Percentiles rank a stretch among this genome's conserved stretches.
Conservation (phyloP, 2,113 vertebrate genomes). For the Pelecanoides urinatrix region DNA sequence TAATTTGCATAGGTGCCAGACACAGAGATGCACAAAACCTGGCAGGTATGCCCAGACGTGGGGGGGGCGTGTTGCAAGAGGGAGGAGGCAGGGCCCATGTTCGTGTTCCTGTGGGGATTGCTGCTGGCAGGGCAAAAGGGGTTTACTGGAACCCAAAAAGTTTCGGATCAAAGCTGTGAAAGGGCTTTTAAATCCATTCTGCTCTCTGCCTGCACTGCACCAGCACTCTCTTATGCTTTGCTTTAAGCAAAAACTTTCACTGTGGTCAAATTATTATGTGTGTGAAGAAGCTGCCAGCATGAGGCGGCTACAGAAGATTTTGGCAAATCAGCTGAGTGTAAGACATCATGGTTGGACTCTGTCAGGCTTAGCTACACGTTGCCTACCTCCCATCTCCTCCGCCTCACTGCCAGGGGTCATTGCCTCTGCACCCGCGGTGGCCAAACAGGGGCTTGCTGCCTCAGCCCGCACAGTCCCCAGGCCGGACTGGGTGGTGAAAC, state of each 20-base stretch:
- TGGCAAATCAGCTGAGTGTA: neutral
- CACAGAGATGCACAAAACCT: slow-evolving; percentile 6
- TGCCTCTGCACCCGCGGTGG: neutral
- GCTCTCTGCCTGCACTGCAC: neutral
- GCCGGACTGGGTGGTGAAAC: accelerated
- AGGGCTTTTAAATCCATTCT: neutral
- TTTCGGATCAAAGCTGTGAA: slow-evolving; percentile 33
- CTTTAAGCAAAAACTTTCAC: neutral
- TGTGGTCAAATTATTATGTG: neutral
- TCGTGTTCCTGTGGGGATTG: neutral
- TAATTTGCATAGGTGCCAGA: slow-evolving; percentile 55
- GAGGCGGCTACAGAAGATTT: neutral
- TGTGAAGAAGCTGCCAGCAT: neutral
- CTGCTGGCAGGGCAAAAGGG: neutral
- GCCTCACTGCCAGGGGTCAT: neutral
- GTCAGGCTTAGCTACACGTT: neutral
- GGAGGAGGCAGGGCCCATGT: neutral
- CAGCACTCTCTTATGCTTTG: neutral
- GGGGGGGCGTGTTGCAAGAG: neutral
- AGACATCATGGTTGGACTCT: neutral
- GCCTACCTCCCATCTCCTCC: neutral
- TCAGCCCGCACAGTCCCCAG: accelerated
- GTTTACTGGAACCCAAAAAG: neutral
- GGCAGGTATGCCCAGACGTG: neutral
- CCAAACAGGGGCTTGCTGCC: neutral